Percentiles rank a stretch among this genome's conserved stretches.
These are phyloP conservation scores for Euura lappo DNA, from an alignment of 1,140 invertebrate genomes.

Conservation along the genomic window DNA sequence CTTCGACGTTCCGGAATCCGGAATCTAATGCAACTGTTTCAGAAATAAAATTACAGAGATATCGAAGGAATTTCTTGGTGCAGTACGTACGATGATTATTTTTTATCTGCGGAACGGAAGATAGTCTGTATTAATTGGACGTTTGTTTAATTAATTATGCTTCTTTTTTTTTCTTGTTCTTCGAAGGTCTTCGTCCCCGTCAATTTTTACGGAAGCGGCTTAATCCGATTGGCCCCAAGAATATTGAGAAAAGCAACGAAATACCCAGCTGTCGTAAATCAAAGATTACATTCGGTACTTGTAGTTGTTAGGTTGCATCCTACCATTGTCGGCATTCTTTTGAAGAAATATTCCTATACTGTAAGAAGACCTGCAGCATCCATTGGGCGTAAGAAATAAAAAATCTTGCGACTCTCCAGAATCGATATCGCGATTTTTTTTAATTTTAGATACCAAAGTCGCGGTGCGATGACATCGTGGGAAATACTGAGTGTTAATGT, in stretches of 20 bases:
- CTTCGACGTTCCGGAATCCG: neutral
- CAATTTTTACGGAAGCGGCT: slow-evolving; percentile 2
- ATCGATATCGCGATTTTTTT: too few relatives aligned
- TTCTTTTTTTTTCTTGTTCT: neutral
- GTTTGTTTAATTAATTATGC: too few relatives aligned
- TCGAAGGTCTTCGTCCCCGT: neutral
- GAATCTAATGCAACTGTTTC: neutral
- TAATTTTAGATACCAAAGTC: too few relatives aligned
- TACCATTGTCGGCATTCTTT: neutral
- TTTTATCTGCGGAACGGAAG: too few relatives aligned
- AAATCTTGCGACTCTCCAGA: too few relatives aligned
- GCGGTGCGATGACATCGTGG: too few relatives aligned
- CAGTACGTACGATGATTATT: neutral
- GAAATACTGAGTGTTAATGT: too few relatives aligned
- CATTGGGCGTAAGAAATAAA: too few relatives aligned
- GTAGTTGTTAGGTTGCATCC: slow-evolving; percentile 3
- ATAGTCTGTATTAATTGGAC: too few relatives aligned
- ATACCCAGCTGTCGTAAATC: slow-evolving; percentile 4
- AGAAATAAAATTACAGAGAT: neutral
- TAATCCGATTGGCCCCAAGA: neutral
- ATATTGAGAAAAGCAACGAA: neutral
- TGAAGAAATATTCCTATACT: neutral
- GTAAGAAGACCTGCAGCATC: too few relatives aligned
- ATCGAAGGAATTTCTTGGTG: neutral
- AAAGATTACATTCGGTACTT: neutral